phyloP scores from a whole-genome alignment of 2,797 vertebrate genomes.

The Chromobotia macracanthus region DNA sequence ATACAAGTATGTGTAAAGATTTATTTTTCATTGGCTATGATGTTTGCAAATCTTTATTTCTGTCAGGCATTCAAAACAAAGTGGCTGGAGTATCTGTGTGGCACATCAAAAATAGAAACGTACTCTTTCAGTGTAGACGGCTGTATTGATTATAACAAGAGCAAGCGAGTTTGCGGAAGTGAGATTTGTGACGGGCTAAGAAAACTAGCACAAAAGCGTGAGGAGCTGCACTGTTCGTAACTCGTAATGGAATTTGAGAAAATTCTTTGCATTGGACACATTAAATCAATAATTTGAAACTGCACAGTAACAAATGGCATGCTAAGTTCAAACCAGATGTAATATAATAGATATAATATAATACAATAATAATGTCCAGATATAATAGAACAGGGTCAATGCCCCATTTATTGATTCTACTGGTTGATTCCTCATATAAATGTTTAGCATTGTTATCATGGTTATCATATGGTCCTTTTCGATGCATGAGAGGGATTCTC shows the following conservation, averaged over 20 bases:
- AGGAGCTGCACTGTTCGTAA: neutral
- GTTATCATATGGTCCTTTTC: too few species aligned
- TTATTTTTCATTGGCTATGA: neutral
- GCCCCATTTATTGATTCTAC: neutral
- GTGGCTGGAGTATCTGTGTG: neutral
- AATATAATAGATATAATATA: too few species aligned
- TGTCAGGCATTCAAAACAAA: neutral
- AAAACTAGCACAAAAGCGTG: neutral
- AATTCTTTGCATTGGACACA: conserved; percentile 2
- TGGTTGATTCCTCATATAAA: neutral
- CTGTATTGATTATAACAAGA: neutral
- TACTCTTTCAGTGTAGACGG: neutral
- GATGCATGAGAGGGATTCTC: neutral
- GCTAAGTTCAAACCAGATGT: neutral
- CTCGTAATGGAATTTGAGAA: conserved; percentile 1
- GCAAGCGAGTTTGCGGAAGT: neutral
- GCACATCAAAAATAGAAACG: neutral
- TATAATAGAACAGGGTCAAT: neutral
- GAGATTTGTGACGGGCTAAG: neutral
- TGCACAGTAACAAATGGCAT: neutral
- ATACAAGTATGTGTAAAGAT: neutral
- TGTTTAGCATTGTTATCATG: neutral
- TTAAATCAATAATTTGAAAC: neutral
- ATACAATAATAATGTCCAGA: too few species aligned
- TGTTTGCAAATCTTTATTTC: neutral